These are phyloP conservation scores for Cremastinae sp. DNA, from an alignment of 2,888 invertebrate genomes.

Conservation along the genomic window DNA sequence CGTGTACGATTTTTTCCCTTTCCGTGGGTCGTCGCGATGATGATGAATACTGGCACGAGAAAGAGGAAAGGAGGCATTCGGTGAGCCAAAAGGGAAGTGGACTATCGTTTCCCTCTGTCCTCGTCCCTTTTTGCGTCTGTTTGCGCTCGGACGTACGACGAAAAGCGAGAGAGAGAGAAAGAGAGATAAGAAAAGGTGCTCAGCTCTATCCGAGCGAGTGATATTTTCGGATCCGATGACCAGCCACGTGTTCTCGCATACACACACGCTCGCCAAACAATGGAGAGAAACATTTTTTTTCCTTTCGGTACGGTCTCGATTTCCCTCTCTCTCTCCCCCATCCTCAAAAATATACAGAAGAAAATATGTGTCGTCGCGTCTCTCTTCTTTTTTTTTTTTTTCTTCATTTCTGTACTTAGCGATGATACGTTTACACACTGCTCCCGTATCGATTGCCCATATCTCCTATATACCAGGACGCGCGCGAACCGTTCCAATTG, in stretches of 20 bases:
- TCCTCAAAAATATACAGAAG: constrained; percentile 6
- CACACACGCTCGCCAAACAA: constrained; percentile 50
- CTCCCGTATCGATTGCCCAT: constrained; percentile 39
- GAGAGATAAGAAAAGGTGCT: constrained; percentile 49
- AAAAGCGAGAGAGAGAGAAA: constrained; percentile 1
- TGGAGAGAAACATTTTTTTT: constrained; percentile 51
- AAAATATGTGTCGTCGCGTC: too few relatives aligned
- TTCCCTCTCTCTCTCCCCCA: constrained; percentile 6
- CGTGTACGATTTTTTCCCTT: constrained; percentile 20
- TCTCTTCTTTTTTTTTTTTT: constrained; percentile 11
- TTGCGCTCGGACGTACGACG: neutral
- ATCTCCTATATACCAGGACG: constrained; percentile 18
- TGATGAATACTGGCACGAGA: constrained; percentile 53
- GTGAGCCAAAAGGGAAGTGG: constrained; percentile 51
- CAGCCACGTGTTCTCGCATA: constrained; percentile 53
- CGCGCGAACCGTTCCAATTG: neutral
- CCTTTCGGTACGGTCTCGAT: neutral
- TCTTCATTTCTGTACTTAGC: neutral
- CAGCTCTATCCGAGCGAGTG: constrained; percentile 51
- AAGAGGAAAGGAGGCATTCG: constrained; percentile 37
- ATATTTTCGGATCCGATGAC: constrained; percentile 61
- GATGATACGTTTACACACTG: constrained; percentile 20
- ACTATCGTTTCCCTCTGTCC: constrained; percentile 20
- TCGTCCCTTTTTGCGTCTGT: neutral
- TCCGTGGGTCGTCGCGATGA: constrained; percentile 46